Evolutionary conservation across 2,113 vertebrate species (phyloP).

Genomic region (Gobiocypris rarus): DNA sequence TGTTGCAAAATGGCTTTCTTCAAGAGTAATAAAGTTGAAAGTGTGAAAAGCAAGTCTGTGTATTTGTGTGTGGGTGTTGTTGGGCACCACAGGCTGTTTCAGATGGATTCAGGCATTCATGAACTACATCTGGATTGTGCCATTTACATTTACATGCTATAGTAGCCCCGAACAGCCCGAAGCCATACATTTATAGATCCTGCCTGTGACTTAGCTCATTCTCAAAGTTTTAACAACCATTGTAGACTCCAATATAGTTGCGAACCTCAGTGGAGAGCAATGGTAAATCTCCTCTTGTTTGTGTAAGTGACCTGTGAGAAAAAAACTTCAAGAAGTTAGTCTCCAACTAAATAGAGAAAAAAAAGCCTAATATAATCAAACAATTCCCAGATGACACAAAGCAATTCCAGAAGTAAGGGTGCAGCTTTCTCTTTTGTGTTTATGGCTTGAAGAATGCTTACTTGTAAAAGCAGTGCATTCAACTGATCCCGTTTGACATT

Average conservation of each 20-base stretch:
- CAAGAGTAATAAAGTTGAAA: background rate
- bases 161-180: constrained; percentile 9
- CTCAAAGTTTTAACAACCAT: constrained; percentile 31
- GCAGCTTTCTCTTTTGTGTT: constrained; percentile 36
- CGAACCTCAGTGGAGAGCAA: background rate
- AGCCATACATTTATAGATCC: constrained; percentile 41
- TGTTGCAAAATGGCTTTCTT: constrained; percentile 15
- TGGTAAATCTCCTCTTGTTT: constrained; percentile 32
- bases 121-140: constrained; percentile 37
- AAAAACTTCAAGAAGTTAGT: background rate
- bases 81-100: background rate
- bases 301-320: background rate
- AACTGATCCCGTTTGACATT: constrained; percentile 39
- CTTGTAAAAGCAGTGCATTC: constrained; percentile 27
- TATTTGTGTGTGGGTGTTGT: background rate
- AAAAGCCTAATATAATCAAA: constrained; percentile 22
- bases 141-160: constrained; percentile 24
- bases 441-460: constrained; percentile 38
- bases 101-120: constrained; percentile 4
- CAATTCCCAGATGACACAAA: constrained; percentile 36
- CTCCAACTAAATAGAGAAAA: background rate
- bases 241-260: background rate
- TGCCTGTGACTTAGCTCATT: constrained; percentile 36
- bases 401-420: constrained; percentile 3
- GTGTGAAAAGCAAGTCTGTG: constrained; percentile 6